A percentile compares a stretch with the other conserved stretches of the same genome.
Conservation (phyloP, 2,888 invertebrate genomes). For the Synanthedon myopaeformis region DNA sequence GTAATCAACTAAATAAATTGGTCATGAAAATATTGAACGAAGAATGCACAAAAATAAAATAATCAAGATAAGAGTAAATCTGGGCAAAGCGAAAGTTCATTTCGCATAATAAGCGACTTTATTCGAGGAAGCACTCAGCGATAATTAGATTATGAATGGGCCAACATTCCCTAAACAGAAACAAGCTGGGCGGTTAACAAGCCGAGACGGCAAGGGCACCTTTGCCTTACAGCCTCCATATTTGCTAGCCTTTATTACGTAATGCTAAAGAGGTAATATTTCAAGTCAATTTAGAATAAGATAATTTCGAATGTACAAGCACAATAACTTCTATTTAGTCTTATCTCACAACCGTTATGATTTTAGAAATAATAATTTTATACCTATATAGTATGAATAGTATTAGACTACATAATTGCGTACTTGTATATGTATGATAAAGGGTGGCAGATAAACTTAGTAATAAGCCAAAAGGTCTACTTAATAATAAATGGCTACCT, state of each 20-base stretch:
- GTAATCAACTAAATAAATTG: too few species aligned
- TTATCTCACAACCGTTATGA: too few species aligned
- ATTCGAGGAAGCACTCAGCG: conserved; percentile 41
- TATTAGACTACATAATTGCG: too few species aligned
- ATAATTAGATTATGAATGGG: conserved; percentile 43
- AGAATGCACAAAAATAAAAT: neutral
- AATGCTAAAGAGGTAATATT: neutral
- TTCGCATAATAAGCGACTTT: conserved; percentile 39
- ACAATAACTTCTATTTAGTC: neutral
- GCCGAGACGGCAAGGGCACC: conserved; percentile 9
- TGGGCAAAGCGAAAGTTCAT: conserved; percentile 22
- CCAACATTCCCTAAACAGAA: conserved; percentile 18
- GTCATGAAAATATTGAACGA: conserved; percentile 1
- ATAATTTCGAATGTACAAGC: neutral
- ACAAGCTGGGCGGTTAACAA: conserved; percentile 18
- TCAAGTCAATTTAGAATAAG: neutral
- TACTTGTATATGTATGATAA: too few species aligned
- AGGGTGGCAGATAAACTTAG: too few species aligned
- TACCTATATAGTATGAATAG: too few species aligned
- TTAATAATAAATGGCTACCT: too few species aligned
- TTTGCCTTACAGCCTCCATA: neutral
- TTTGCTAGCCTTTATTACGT: neutral
- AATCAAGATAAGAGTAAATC: conserved; percentile 18
- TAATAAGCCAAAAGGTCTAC: too few species aligned
- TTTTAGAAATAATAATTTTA: too few species aligned